These are phyloP conservation scores for Sorex maritimensis DNA, from an alignment of 2,797 vertebrate species.

Conservation along the genomic window DNA sequence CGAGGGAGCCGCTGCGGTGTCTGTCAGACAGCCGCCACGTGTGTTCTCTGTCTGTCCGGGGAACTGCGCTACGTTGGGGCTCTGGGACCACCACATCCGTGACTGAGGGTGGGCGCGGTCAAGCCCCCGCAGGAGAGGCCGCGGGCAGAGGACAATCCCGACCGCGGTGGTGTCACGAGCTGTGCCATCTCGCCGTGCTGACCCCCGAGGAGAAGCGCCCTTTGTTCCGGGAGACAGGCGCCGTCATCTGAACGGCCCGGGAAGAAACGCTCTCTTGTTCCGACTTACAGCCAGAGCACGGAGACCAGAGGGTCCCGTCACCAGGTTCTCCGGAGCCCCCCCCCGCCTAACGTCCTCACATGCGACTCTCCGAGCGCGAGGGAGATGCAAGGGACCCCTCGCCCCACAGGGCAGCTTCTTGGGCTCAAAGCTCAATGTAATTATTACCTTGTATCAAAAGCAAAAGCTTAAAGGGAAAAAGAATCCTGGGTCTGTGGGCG, in stretches of 20 bases:
- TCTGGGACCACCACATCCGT: no score
- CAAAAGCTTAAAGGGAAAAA: neutral
- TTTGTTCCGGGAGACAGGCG: conserved; percentile 55
- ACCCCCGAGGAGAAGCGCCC: conserved; percentile 5
- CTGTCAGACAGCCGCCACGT: no score
- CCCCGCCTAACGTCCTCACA: neutral
- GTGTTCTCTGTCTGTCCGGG: no score
- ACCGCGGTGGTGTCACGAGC: conserved; percentile 1
- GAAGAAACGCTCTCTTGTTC: conserved; percentile 28
- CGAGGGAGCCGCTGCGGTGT: no score
- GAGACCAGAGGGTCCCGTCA: neutral
- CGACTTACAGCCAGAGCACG: neutral
- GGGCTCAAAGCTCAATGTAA: neutral
- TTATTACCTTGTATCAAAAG: neutral
- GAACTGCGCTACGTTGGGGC: no score
- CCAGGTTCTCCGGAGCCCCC: conserved; percentile 7
- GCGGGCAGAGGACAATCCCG: neutral
- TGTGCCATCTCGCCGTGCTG: conserved; percentile 7
- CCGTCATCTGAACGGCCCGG: conserved; percentile 31
- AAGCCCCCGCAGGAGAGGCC: neutral
- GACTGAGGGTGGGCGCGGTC: neutral
- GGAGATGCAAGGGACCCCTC: neutral
- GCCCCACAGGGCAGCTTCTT: conserved; percentile 18
- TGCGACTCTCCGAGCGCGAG: neutral
- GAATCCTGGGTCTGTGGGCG: neutral